Evolutionary conservation across 2,888 invertebrate species (phyloP).

Genomic region (Xanthia icteritia): DNA sequence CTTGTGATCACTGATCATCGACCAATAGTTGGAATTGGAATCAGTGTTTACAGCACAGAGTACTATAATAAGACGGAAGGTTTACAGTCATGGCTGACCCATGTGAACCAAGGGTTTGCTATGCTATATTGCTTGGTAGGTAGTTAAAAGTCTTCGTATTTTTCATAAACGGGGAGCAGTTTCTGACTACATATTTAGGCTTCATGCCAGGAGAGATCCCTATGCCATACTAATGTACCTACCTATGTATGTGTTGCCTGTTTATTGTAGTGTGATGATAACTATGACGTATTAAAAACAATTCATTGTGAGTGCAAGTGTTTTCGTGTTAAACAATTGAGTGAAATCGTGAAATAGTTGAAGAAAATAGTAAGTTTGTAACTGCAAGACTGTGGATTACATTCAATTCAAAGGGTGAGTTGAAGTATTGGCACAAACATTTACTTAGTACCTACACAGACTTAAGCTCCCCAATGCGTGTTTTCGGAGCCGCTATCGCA

Average conservation of each 20-base stretch:
- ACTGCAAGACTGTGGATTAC: neutral
- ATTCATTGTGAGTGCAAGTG: slow-evolving; percentile 1
- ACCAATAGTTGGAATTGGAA: neutral
- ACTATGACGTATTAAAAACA: neutral
- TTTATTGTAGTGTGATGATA: neutral
- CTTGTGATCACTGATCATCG: neutral
- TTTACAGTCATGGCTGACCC: neutral
- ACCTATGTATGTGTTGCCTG: neutral
- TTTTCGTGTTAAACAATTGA: neutral
- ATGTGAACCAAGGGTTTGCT: neutral
- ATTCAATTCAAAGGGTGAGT: slow-evolving; percentile 16
- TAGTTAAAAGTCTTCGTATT: neutral
- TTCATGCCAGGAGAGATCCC: neutral
- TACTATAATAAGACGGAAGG: too few species aligned
- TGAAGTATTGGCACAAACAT: neutral
- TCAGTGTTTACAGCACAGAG: too few species aligned
- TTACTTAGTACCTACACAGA: too few species aligned
- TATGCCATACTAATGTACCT: neutral
- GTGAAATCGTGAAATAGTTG: slow-evolving; percentile 2
- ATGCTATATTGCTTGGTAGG: neutral
- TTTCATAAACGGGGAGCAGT: too few species aligned
- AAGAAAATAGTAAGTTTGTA: neutral
- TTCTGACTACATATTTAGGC: neutral
- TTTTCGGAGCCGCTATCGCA: neutral
- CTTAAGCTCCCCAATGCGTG: too few species aligned